These are phyloP conservation scores for Melangyna quadrimaculata DNA, from an alignment of 2,888 invertebrate genomes.

Conservation along the genomic window DNA sequence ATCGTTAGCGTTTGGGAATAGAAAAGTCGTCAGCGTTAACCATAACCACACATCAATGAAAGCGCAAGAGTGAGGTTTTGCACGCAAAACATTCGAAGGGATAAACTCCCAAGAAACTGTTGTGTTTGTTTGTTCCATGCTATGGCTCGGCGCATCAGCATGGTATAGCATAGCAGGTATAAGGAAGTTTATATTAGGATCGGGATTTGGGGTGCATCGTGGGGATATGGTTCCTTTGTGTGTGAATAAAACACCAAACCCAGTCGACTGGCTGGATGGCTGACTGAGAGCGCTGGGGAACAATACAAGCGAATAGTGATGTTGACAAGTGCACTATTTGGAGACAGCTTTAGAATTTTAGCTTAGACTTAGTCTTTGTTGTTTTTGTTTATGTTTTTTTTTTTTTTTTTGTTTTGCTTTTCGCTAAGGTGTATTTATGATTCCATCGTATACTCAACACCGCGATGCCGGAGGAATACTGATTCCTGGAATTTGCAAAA, in stretches of 20 bases:
- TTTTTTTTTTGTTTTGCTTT: not conserved
- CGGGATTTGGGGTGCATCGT: not conserved
- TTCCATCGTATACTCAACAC: not conserved
- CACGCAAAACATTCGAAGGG: conserved; percentile 50
- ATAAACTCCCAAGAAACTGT: conserved; percentile 19
- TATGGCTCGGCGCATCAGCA: not conserved
- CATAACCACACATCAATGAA: conserved; percentile 67
- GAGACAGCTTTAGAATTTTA: conserved; percentile 60
- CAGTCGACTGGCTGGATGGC: not conserved
- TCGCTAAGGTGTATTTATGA: conserved; percentile 20
- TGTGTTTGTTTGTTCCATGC: not conserved
- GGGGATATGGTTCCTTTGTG: conserved; percentile 36
- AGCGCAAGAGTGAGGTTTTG: conserved; percentile 52
- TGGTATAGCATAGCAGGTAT: not conserved
- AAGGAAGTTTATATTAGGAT: conserved; percentile 42
- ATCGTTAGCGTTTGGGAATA: conserved; percentile 57
- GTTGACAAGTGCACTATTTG: conserved; percentile 71
- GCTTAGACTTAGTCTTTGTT: conserved; percentile 28
- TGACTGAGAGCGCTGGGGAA: conserved; percentile 37
- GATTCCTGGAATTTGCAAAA: conserved; percentile 33
- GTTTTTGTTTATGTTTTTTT: not conserved
- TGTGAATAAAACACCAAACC: conserved; percentile 36
- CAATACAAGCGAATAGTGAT: conserved; percentile 64
- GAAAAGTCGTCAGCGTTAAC: conserved; percentile 59
- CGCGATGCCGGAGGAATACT: conserved; percentile 21